Base-by-base conservation (phyloP, 2,113 vertebrate genomes). In the Tetrax tetrax region DNA sequence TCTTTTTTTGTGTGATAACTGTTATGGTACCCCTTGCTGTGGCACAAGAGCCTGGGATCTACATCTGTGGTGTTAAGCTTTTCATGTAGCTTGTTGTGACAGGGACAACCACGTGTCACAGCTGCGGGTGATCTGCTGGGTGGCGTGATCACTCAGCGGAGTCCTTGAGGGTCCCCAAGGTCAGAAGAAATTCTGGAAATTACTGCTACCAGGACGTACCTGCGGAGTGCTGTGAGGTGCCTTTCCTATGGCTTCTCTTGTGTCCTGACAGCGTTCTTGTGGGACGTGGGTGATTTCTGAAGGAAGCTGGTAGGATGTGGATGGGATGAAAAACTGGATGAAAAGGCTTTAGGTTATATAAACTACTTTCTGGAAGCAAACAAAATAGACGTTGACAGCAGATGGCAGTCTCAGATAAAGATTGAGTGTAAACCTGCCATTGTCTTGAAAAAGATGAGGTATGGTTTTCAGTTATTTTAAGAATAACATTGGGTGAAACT, bases 371-470 rank as follows among this genome's bases (percentile, higher is more conserved):
- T 79, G 53, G 50, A 50, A 87, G 16, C 50, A 24, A 41, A 31
- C 4, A 10, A 22, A 54, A 47, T 51, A 48, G 56, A 25, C 23
- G 7, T 14, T 79, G 89, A 61, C 96, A 91, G 96, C 90, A 97
- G 94, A 10, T 89, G 96, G 92, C 96, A 95, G 95, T 15, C 80
- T 89, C 91, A 61, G 66, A n/a, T 91, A 87, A 82, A 15, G 75
- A 43, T 14, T 5, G 6, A 24, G 10, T 14, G 14, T 47, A 25
- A 84, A n/a, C 6, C 23, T 92, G 72, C 25, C 13, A 2, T 10
- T 50, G 18, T 13, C 81, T 64, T 87, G 57, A 20, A 22, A 57
- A 57, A 71, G n/a, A 33, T 50, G 51, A 78, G 33, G 12, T 56
- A 2, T 8, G 13, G 17, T 86, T 68, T 63, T 66, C 7, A 41